Evolutionary conservation across 1,140 invertebrate genomes (phyloP), one percentile per base, ranked within the genome.

Genomic region (Drosophila tristis): DNA sequence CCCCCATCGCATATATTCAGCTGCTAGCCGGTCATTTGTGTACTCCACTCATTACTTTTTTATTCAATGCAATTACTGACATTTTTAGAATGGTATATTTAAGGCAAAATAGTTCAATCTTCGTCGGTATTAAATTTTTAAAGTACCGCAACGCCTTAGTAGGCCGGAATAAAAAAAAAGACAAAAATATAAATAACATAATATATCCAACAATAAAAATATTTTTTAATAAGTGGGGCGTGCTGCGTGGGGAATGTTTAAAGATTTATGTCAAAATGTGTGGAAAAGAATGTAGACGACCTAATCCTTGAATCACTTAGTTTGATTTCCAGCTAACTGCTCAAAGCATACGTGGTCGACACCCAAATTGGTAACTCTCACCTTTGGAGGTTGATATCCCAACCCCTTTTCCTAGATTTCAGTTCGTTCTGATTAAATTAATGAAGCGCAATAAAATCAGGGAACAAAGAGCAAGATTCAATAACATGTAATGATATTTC

Each of bases 241-340:
- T 44, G 20, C 70, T 63, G 51, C 43, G 43, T 67, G 65, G 26
- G 53, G 53, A 74, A 53, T 74, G 56, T 54, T 66, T 42, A 58
- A 74, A 58, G 72, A 74, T 74, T 74, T 42, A 47, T 64, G 63
- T 43, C 60, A 31, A 48, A 29, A 13, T 29, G 13, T 15, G 61
- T 62, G 49, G 15, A 16, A 29, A 9, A 15, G 59, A 35, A 16
- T 60, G 47, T 43, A 15, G 6, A 47, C 20, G 67, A 49, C 25
- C 62, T n/a, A 43, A 39, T 26, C 61, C 39, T 54, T 75, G 73
- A 75, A 60, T 75, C 73, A 75, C 56, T 75, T 75, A 55, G 67
- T 75, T 73, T 31, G 61, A 74, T 75, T 75, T 75, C 26, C 26
- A 29, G 26, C 26, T 6, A 29, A 29, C 26, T 29, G 26, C 26